Percentiles rank a stretch among this genome's conserved stretches.
phyloP scores from a whole-genome alignment of 2,797 vertebrate genomes.

The Bryconaethiops microstoma region DNA sequence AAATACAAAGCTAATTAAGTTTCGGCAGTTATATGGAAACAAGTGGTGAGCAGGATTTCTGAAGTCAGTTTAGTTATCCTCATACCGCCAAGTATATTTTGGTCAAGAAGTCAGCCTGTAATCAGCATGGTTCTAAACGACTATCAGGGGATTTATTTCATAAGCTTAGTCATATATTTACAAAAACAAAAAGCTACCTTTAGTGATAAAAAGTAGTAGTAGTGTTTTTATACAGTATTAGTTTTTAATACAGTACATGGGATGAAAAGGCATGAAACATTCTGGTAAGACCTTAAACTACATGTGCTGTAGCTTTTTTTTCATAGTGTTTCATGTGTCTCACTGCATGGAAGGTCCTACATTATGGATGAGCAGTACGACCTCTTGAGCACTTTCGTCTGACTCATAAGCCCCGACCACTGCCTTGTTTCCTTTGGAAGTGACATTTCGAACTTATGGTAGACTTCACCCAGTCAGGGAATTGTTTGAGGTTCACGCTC shows the following conservation, averaged over 20 bases:
- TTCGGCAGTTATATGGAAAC: neutral
- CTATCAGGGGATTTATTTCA: neutral
- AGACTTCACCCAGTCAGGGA: slow-evolving; percentile 17
- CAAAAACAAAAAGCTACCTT: neutral
- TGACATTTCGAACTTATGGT: slow-evolving; percentile 25
- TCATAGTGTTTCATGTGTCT: neutral
- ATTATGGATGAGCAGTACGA: slow-evolving; percentile 10
- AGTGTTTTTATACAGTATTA: neutral
- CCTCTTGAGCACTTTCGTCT: neutral
- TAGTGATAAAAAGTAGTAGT: too few relatives aligned
- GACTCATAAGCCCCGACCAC: slow-evolving; percentile 1
- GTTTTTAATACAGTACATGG: neutral
- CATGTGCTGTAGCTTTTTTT: neutral
- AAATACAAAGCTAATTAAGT: too few relatives aligned
- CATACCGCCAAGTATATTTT: neutral
- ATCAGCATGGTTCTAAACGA: neutral
- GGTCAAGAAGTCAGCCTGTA: neutral
- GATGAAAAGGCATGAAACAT: neutral
- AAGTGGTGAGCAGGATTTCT: neutral
- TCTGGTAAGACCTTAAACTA: neutral
- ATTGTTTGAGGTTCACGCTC: slow-evolving; percentile 10
- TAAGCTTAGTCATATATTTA: neutral
- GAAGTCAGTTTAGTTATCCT: neutral
- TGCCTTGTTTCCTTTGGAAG: slow-evolving; percentile 18
- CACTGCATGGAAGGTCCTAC: slow-evolving; percentile 4